phyloP scores from a whole-genome alignment of 2,797 vertebrate species.

The Tangara arthus region DNA sequence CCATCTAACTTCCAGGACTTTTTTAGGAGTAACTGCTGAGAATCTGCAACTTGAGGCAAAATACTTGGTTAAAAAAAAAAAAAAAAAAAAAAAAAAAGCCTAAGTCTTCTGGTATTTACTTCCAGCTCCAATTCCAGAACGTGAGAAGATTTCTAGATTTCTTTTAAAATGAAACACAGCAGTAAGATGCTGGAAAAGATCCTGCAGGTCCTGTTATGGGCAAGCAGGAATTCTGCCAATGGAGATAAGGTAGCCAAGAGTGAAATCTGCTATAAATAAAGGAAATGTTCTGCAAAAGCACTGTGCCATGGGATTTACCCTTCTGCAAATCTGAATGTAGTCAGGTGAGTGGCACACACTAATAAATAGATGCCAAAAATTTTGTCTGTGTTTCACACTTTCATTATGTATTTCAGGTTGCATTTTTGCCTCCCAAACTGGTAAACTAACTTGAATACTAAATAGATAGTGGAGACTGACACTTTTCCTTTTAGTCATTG shows the following conservation, averaged over 20 bases:
- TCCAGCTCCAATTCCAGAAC: not conserved
- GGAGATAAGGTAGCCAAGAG: not conserved
- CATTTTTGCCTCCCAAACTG: not conserved
- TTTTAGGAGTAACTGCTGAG: not conserved
- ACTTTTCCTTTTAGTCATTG: not conserved
- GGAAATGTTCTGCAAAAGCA: not conserved
- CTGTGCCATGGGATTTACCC: not conserved
- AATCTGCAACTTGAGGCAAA: not conserved
- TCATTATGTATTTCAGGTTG: not conserved
- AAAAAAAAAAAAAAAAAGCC: not conserved
- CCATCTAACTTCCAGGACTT: not conserved
- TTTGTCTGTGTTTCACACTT: not conserved
- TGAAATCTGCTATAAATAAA: conserved; percentile 11
- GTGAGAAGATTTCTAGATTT: not conserved
- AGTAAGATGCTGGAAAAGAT: not conserved
- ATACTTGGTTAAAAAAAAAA: not conserved
- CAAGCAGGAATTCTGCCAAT: conserved; percentile 1
- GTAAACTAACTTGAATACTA: not conserved
- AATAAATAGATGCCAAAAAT: not conserved
- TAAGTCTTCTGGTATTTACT: not conserved
- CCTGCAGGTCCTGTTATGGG: not conserved
- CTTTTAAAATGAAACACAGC: not conserved
- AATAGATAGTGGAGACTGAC: not conserved
- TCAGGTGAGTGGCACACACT: not conserved
- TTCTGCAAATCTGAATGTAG: not conserved